phyloP scores from a whole-genome alignment of 2,113 vertebrate species.

The Pagrus major region DNA sequence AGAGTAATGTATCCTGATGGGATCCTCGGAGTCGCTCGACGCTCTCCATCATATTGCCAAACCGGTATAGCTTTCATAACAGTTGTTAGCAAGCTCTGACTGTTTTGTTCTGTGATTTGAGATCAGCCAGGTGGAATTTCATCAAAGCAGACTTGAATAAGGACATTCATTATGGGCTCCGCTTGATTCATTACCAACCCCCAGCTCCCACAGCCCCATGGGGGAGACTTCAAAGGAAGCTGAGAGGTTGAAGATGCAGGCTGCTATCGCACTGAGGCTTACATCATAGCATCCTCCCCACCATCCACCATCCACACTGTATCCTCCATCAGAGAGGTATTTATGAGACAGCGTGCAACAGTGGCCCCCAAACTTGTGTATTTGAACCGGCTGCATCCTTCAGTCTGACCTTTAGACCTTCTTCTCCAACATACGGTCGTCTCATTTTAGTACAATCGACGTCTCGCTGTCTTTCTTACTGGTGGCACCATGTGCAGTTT shows the following conservation, averaged over 20 bases:
- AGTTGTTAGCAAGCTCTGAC: conserved; percentile 43
- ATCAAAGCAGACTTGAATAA: conserved; percentile 74
- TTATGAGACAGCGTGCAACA: conserved; percentile 9
- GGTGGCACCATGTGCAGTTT: neutral
- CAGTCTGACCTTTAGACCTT: neutral
- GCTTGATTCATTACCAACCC: conserved; percentile 71
- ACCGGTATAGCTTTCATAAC: conserved; percentile 43
- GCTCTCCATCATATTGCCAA: conserved; percentile 32
- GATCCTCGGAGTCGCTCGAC: conserved; percentile 36
- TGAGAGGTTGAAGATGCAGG: conserved; percentile 59
- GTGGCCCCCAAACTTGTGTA: neutral
- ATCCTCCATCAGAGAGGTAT: conserved; percentile 39
- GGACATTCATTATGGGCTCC: conserved; percentile 67
- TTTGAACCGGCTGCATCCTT: conserved; percentile 10
- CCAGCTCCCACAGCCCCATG: conserved; percentile 50
- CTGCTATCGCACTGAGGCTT: conserved; percentile 41
- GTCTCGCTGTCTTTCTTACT: neutral
- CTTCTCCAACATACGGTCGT: neutral
- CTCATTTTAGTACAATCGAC: neutral
- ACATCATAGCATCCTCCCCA: conserved; percentile 45
- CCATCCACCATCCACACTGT: conserved; percentile 21
- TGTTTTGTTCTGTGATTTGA: conserved; percentile 74
- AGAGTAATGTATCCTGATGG: conserved; percentile 41
- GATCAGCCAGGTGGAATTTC: conserved; percentile 74
- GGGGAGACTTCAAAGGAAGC: conserved; percentile 68